Percentiles rank a stretch among this genome's conserved stretches.
Evolutionary conservation across 2,113 vertebrate genomes (phyloP).

Genomic region (zebrafish (Danio rerio)): DNA sequence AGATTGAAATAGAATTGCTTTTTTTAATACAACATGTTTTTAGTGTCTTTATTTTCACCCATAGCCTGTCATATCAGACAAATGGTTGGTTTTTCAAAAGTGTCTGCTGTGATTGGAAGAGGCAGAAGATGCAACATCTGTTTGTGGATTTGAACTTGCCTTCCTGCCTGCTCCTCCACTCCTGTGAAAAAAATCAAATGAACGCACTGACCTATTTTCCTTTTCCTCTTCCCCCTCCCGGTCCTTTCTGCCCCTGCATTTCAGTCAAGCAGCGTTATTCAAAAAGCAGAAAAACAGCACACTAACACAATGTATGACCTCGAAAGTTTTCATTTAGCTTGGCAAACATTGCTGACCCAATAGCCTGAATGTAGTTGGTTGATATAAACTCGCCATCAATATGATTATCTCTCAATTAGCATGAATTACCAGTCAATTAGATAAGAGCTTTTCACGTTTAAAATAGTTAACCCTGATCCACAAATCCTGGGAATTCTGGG

Average conservation of each 20-base stretch:
- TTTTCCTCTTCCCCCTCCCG: slow-evolving; percentile 21
- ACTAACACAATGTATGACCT: slow-evolving; percentile 35
- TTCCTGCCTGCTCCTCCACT: slow-evolving; percentile 63
- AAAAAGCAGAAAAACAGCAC: slow-evolving; percentile 19
- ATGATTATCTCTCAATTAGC: not conserved
- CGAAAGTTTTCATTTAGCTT: not conserved
- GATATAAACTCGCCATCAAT: not conserved
- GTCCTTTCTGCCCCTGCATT: slow-evolving; percentile 16
- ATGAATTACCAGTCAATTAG: not conserved
- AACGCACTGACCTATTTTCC: slow-evolving; percentile 71
- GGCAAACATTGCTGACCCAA: not conserved
- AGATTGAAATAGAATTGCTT: slow-evolving; percentile 27
- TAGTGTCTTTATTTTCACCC: too few relatives aligned
- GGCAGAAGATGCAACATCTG: slow-evolving; percentile 70
- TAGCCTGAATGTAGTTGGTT: slow-evolving; percentile 14
- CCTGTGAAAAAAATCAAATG: slow-evolving; percentile 60
- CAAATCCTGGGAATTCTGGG: too few relatives aligned
- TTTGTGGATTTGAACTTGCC: slow-evolving; percentile 69
- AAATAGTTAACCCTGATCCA: not conserved
- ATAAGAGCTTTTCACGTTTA: too few relatives aligned
- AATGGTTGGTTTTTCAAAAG: slow-evolving; percentile 51
- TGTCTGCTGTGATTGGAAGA: slow-evolving; percentile 64
- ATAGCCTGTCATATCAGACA: not conserved
- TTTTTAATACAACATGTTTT: not conserved
- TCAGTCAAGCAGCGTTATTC: slow-evolving; percentile 39